Conservation (phyloP, 92 coral and sea anemone genomes). For the Plumapathes pennacea region DNA sequence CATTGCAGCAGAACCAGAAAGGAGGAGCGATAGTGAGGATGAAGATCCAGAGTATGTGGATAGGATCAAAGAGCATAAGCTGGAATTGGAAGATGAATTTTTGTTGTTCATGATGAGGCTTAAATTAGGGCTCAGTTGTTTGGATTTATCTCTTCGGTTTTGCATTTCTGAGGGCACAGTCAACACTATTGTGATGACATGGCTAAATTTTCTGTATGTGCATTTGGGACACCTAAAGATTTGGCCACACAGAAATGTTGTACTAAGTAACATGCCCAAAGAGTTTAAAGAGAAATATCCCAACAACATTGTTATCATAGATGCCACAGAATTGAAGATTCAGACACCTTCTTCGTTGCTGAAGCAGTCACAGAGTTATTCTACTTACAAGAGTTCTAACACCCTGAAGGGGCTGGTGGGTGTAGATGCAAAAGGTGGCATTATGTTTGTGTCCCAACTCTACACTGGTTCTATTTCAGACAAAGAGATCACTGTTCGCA, state of each 20-base stretch:
- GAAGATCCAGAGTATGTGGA: constrained; percentile 1
- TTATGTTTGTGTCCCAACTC: constrained; percentile 36
- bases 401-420: constrained; percentile 53
- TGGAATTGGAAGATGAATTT: constrained; percentile 47
- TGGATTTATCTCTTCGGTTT: constrained; percentile 63
- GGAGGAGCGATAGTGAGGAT: constrained; percentile 18
- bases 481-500: constrained; percentile 43
- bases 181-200: constrained; percentile 40
- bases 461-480: constrained; percentile 56
- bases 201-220: constrained; percentile 43
- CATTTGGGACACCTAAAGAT: constrained; percentile 46
- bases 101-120: constrained; percentile 51
- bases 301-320: constrained; percentile 44
- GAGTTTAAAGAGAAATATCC: constrained; percentile 51
- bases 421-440: constrained; percentile 49
- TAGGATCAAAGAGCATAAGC: constrained; percentile 24
- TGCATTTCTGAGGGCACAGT: constrained; percentile 39
- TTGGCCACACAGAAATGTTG: constrained; percentile 65
- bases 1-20: constrained; percentile 15
- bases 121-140: constrained; percentile 25
- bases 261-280: constrained; percentile 34
- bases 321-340: constrained; percentile 68
- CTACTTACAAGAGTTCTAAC: constrained; percentile 45
- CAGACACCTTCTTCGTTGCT: constrained; percentile 64
- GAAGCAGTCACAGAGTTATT: constrained; percentile 62